Conservation (phyloP, 2,888 invertebrate species). For the Tetranychus truncatus region DNA sequence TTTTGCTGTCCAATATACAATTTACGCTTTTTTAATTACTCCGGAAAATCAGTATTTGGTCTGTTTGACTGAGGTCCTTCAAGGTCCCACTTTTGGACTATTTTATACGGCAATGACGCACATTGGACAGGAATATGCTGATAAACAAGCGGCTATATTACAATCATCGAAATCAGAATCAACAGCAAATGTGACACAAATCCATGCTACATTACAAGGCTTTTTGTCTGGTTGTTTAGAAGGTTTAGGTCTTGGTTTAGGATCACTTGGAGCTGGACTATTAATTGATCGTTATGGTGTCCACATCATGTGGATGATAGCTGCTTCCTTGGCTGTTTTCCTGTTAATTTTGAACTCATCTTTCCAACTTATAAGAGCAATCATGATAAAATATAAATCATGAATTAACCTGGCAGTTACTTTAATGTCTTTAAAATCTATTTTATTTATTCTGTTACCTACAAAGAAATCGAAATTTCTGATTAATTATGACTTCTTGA, state of each 20-base stretch:
- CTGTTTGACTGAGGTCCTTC: conserved; percentile 62
- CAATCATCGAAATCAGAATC: not conserved
- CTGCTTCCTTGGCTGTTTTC: conserved; percentile 10
- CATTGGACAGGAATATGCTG: conserved; percentile 18
- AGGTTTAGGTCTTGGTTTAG: conserved; percentile 44
- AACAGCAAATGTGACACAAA: not conserved
- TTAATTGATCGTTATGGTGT: conserved; percentile 11
- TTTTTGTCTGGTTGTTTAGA: conserved; percentile 69
- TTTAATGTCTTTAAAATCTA: too few relatives aligned
- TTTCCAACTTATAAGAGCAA: not conserved
- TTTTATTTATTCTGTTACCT: too few relatives aligned
- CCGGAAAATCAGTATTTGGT: conserved; percentile 56
- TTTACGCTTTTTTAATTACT: conserved; percentile 52
- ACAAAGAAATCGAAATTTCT: too few relatives aligned
- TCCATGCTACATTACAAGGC: conserved; percentile 58
- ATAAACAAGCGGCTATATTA: conserved; percentile 1
- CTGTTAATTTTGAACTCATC: not conserved
- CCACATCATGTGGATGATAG: conserved; percentile 15
- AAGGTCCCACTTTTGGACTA: conserved; percentile 71
- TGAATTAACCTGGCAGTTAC: not conserved
- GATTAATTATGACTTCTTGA: too few relatives aligned
- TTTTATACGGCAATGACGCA: conserved; percentile 43
- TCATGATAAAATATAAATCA: not conserved
- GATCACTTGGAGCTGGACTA: conserved; percentile 20
- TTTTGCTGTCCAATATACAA: conserved; percentile 57